These are phyloP conservation scores for Anarrhichthys ocellatus DNA, from an alignment of 2,113 vertebrate species.

Conservation along the genomic window DNA sequence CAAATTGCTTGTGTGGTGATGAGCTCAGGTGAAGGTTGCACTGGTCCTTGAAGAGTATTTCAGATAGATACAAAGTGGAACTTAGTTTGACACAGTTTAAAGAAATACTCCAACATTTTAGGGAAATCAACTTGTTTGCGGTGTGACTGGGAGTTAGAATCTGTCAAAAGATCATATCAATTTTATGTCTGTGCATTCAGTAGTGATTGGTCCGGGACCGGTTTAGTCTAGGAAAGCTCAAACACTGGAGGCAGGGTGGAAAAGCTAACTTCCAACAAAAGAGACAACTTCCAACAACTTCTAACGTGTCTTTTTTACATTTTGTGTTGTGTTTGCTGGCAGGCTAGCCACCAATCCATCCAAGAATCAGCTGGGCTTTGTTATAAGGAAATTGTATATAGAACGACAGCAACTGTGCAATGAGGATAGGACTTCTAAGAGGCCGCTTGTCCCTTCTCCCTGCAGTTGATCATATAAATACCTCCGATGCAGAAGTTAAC, in stretches of 20 bases:
- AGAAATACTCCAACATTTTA: constrained; percentile 21
- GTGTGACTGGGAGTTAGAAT: constrained; percentile 15
- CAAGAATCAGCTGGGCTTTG: not conserved
- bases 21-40: constrained; percentile 62
- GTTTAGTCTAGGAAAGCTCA: constrained; percentile 1
- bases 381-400: not conserved
- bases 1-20: constrained; percentile 54
- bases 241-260: constrained; percentile 13
- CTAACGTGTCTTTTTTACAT: constrained; percentile 5
- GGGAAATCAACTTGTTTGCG: constrained; percentile 12
- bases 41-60: constrained; percentile 25
- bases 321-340: constrained; percentile 12
- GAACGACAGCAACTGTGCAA: not conserved
- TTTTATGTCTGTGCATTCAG: constrained; percentile 22
- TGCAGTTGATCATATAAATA: not conserved
- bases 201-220: not conserved
- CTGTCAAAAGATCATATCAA: not conserved
- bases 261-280: not conserved
- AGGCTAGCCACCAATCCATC: not conserved
- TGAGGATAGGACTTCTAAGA: not conserved
- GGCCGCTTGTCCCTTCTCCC: not conserved
- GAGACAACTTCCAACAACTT: constrained; percentile 9
- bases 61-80: constrained; percentile 28
- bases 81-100: constrained; percentile 36
- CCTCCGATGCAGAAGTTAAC: not conserved